Base-by-base conservation (phyloP, 1,140 invertebrate species). In the Neotoxoptera formosana region DNA sequence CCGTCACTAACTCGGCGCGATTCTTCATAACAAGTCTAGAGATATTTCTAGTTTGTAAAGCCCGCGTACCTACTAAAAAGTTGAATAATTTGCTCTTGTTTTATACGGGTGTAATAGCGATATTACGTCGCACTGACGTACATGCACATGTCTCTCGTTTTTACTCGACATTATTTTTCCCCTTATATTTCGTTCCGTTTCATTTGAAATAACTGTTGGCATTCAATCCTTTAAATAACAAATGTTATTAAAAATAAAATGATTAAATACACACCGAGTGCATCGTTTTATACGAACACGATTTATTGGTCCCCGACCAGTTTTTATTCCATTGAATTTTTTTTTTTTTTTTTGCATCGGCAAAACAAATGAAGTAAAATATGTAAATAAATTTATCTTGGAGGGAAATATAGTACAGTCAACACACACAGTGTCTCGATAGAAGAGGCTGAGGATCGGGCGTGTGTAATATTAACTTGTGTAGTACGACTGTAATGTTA, bases 1-100 rank as follows among this genome's bases (percentile, higher is more conserved):
- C n/a, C n/a, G 60, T 76, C 60, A 76, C 60, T n/a, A 76, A 76
- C 60, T 76, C 60, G 14, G 30, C 14, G 4, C 14, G 60, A 76
- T 76, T 76, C 30, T 76, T 76, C 60, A 76, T 76, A 76, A 34
- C 60, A n/a, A 76, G 60, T 76, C 60, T 76, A 76, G 60, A 76
- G 30, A 76, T 17, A 14, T 76, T n/a, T n/a, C n/a, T 76, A 30
- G 60, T 76, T 76, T 76, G 30, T 76, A n/a, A 76, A 76, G n/a
- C 60, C 14, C 30, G 11, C 30, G 4, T 11, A 30, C 60, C 60
- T 76, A 76, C 60, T 76, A 76, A 34, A 76, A 76, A 76, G 60
- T 76, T 76, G n/a, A 76, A 76, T 76, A 76, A 76, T 76, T 76
- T n/a, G 4, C 60, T n/a, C n/a, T 14, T n/a, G n/a, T 76, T 76